Conservation (phyloP, 2,113 vertebrate species). For the Misgurnus mizolepis region DNA sequence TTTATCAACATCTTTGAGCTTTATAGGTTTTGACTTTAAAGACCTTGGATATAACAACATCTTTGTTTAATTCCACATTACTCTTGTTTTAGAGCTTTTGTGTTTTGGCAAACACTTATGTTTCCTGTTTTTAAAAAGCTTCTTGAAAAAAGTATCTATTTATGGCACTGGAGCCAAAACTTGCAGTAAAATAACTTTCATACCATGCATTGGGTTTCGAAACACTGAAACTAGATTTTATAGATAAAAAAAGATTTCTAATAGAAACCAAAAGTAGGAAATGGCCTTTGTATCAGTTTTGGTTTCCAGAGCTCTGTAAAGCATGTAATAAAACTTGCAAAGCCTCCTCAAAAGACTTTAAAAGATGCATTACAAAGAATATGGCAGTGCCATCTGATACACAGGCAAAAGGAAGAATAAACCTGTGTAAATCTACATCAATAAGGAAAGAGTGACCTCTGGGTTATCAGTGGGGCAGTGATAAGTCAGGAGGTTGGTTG, state of each 20-base stretch:
- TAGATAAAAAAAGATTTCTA: no score
- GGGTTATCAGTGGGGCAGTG: conserved; percentile 10
- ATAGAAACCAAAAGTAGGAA: no score
- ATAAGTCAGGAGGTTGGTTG: background rate
- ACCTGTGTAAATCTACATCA: background rate
- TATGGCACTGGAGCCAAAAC: background rate
- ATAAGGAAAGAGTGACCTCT: background rate
- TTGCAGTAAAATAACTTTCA: background rate
- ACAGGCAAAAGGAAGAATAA: background rate
- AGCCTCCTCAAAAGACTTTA: background rate
- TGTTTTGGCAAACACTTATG: no score
- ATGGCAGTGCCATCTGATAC: conserved; percentile 13
- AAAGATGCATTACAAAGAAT: conserved; percentile 1
- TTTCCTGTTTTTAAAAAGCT: no score
- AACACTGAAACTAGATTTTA: no score
- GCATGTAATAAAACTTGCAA: background rate
- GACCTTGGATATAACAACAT: background rate
- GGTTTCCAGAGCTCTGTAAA: background rate
- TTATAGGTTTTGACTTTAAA: background rate
- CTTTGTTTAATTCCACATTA: background rate
- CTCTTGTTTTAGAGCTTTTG: no score
- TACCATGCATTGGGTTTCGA: background rate
- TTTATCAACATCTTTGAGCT: conserved; percentile 27
- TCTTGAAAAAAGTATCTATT: background rate
- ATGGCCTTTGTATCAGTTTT: no score